Base-by-base conservation (phyloP, 2,797 vertebrate genomes). In the Manis crassicaudata region DNA sequence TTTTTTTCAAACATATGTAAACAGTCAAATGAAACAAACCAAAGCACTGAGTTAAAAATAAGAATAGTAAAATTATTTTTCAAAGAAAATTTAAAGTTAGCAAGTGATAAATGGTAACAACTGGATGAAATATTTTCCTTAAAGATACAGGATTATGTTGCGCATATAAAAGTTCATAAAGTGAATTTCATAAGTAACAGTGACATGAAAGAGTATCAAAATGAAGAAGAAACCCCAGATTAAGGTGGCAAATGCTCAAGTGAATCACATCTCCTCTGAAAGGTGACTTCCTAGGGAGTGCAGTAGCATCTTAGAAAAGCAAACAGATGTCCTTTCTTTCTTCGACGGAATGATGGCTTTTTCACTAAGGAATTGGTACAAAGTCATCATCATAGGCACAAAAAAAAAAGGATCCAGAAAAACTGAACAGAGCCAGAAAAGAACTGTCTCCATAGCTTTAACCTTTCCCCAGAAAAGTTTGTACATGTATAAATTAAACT, bases 191-290 rank as follows among this genome's bases (percentile, higher is more conserved):
- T 25, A 18, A 81, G 81, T 3, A 85, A 37, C 21, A 86, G 27
- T 82, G 90, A 76, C 21, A 68, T 54, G 68, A 90, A 29, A 82
- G 87, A 52, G 86, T 81, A 72, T 63, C 52, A 86, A 85, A 95
- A 84, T 0, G 1, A 37, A 23, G 56, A 68, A 80, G 58, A 77
- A 96, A 96, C 90, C 56, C 29, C 60, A 90, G 79, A 90, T 92
- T 83, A 96, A 90, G 56, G 79, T 76, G 94, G 43, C 29, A 88
- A 72, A 18, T 84, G 76, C 72, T 92, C 3, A 93, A 81, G 63
- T 85, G 76, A 97, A 72, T 96, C 88, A 86, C 32, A 29, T 80
- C 46, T 95, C 13, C 76, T 65, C 81, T 95, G 91, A 95, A 91
- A 96, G 60, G n/a, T 60, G 75, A 62, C 5, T 96, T 97, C 77